Base-by-base conservation (phyloP, 2,113 vertebrate genomes). In the Melanocharis versteri region DNA sequence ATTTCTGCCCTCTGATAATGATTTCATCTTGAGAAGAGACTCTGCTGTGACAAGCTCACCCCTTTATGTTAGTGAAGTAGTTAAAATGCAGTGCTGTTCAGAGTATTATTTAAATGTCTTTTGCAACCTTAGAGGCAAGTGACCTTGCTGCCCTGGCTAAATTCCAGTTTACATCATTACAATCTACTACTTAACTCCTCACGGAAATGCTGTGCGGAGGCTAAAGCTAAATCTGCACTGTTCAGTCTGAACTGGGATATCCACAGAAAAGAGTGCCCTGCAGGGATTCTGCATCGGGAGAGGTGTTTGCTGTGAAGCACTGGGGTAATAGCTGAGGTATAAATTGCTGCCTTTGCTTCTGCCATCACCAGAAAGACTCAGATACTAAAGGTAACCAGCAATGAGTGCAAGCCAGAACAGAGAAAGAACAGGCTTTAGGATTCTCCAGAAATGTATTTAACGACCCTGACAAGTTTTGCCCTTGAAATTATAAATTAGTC, bases 131-230 rank as follows among this genome's bases (percentile, higher is more conserved):
- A 54, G 37, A 88, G 70, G 75, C 1, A 2, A 87, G 42, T 83
- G 85, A 95, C 82, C 83, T 75, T 50, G 50, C 66, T 92, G 81
- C 50, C 45, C 42, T 77, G 87, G 87, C 83, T 73, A 84, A 95
- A 95, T 90, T 92, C 92, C 89, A 96, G 27, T 66, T 90, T 87
- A 61, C 80, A 16, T 86, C 78, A 93, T 60, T 87, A 51, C 77
- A 83, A 56, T 47, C 62, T 84, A 27, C 72, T 75, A 7, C 66
- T 75, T 70, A 75, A 81, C 70, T 93, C 58, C 64, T 37, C 2
- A 5, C 53, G 75, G 80, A 83, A 90, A 68, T 69, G 45, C 77
- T 70, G 58, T 50, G 54, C 62, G 70, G 80, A 77, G 68, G 80
- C 83, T 62, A 76, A 48, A 72, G 53, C 28, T 37, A 21, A 39